A percentile compares a stretch with the other conserved stretches of the same genome.
These are phyloP conservation scores for Hoplostethus mediterraneus DNA, from an alignment of 2,797 vertebrate genomes.

Conservation along the genomic window DNA sequence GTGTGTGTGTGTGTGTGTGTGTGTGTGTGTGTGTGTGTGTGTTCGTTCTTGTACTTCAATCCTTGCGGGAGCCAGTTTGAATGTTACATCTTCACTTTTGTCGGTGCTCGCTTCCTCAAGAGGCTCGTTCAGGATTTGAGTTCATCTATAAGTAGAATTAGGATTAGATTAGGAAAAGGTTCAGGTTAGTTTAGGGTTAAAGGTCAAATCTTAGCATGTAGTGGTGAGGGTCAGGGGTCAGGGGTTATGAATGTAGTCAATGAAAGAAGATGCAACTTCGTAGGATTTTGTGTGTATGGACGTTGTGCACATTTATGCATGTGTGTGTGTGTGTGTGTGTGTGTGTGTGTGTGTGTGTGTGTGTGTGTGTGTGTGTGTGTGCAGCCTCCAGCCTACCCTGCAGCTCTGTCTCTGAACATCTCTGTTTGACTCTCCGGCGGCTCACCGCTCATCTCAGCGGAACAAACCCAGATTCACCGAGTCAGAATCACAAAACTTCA, in stretches of 20 bases:
- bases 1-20: not conserved
- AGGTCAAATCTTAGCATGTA: too few species aligned
- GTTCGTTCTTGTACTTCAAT: not conserved
- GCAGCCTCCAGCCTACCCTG: slow-evolving; percentile 30
- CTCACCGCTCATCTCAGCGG: slow-evolving; percentile 40
- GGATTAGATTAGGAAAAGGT: too few species aligned
- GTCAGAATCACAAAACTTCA: not conserved
- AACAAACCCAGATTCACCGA: slow-evolving; percentile 52
- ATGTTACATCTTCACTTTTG: too few species aligned
- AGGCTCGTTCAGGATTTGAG: too few species aligned
- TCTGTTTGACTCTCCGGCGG: slow-evolving; percentile 8
- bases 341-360: not conserved
- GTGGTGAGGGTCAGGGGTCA: too few species aligned
- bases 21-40: not conserved
- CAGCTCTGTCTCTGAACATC: slow-evolving; percentile 30
- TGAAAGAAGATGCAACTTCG: not conserved
- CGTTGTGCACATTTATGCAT: not conserved
- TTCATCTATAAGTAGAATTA: too few species aligned
- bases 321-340: not conserved
- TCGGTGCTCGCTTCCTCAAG: too few species aligned
- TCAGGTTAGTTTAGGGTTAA: too few species aligned
- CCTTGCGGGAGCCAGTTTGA: too few species aligned
- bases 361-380: not conserved
- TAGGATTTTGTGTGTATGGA: not conserved
- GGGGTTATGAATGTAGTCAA: too few species aligned